Percentiles rank a stretch among this genome's conserved stretches.
Evolutionary conservation across 2,113 vertebrate genomes (phyloP).

Genomic region (Monarcha castaneiventris): DNA sequence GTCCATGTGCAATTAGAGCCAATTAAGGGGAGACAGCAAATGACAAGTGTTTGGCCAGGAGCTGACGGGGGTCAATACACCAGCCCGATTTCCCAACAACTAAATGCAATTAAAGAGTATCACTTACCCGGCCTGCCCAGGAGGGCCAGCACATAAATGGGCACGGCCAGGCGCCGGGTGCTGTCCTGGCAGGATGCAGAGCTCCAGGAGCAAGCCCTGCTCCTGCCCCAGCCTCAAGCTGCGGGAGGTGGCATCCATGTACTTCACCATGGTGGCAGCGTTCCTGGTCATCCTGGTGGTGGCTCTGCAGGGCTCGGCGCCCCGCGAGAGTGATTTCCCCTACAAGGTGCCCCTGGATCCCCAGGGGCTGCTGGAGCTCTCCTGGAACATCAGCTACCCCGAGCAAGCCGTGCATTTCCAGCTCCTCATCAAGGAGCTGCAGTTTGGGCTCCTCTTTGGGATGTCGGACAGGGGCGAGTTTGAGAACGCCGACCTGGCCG

Average conservation of each 20-base stretch:
- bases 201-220: conserved; percentile 1
- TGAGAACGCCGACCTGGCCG: conserved; percentile 82
- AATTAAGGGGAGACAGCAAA: conserved; percentile 79
- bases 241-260: conserved; percentile 86
- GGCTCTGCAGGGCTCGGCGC: conserved; percentile 76
- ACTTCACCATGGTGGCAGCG: conserved; percentile 81
- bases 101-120: conserved; percentile 84
- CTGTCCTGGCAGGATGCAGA: conserved; percentile 37
- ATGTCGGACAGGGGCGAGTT: conserved; percentile 90
- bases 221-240: conserved; percentile 64
- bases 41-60: conserved; percentile 75
- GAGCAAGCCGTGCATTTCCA: conserved; percentile 79
- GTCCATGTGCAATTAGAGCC: conserved; percentile 83
- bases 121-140: not conserved
- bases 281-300: conserved; percentile 89
- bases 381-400: conserved; percentile 89
- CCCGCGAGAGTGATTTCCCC: conserved; percentile 67
- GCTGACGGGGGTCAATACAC: conserved; percentile 64
- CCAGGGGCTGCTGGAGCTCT: conserved; percentile 78
- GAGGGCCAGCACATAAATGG: conserved; percentile 74
- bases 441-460: conserved; percentile 84
- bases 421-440: conserved; percentile 71
- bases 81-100: conserved; percentile 87
- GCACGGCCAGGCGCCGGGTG: not conserved
- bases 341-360: conserved; percentile 87